phyloP scores from a whole-genome alignment of 2,888 invertebrate species.

The Conomelus anceps region DNA sequence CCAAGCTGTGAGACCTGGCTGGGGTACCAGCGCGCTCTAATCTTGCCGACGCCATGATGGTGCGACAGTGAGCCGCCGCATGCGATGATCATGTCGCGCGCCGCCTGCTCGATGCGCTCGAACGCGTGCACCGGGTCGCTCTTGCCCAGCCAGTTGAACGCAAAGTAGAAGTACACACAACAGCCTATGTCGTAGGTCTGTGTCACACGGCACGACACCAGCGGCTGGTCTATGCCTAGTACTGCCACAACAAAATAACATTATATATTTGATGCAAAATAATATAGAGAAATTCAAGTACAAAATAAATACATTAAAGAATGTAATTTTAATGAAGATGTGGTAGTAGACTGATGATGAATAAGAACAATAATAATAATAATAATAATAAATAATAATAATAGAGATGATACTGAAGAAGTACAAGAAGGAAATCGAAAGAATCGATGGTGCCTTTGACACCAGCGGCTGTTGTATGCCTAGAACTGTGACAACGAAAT shows the following conservation, averaged over 20 bases:
- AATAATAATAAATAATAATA: no score
- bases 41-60: conserved; percentile 94
- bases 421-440: no score
- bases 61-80: conserved; percentile 82
- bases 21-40: conserved; percentile 80
- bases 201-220: conserved; percentile 79
- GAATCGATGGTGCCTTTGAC: no score
- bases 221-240: conserved; percentile 52
- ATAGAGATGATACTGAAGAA: no score
- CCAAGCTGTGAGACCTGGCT: conserved; percentile 76
- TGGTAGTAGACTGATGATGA: no score
- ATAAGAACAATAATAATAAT: not conserved
- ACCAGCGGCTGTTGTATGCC: conserved; percentile 59
- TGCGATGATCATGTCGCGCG: conserved; percentile 82
- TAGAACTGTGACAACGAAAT: conserved; percentile 28
- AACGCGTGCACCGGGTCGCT: conserved; percentile 70
- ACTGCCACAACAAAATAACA: conserved; percentile 29
- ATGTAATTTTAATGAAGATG: no score
- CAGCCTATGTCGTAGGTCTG: conserved; percentile 97
- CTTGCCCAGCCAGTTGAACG: conserved; percentile 58
- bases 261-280: not conserved
- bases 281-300: not conserved
- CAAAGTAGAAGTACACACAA: conserved; percentile 93
- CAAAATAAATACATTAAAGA: no score
- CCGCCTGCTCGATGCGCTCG: conserved; percentile 79